Evolutionary conservation across 2,888 invertebrate species (phyloP), one percentile per base, ranked within the genome.

Genomic region (Apamea sordens): DNA sequence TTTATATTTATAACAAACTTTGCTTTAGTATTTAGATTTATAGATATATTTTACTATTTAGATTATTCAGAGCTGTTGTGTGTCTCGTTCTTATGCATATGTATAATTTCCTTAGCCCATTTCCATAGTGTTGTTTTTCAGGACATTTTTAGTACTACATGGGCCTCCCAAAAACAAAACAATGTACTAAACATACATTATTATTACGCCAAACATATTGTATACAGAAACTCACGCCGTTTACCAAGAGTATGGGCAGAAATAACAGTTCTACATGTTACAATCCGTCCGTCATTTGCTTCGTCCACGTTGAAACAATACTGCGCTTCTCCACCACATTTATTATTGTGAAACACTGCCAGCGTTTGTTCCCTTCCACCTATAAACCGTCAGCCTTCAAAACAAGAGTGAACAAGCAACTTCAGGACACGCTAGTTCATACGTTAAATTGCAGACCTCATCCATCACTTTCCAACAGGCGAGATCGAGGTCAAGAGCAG

Each of bases 1-100:
- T 83, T 77, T 86, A 80, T 86, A 87, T 86, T 86, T 84, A 84
- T 77, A 84, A 83, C 87, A 28, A 76, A 80, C 59, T 59, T 75
- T 47, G 64, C 68, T 41, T 79, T 69, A 28, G 50, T 77, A n/a
- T n/a, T n/a, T n/a, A n/a, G n/a, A n/a, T n/a, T n/a, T n/a, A n/a
- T n/a, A n/a, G n/a, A n/a, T n/a, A 56, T 64, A 73, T 64, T 86
- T 76, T 74, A 72, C 53, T 82, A 72, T 74, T 53, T 21, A 59
- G 1, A 65, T 65, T 69, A 70, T 81, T 69, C 53, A 41, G 56
- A 63, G 28, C 21, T 44, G 24, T 32, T 36, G 21, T 81, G 41
- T 76, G 28, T 21, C 6, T 50, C 41, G 32, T 44, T 47, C 24
- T 50, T 50, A 56, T 24, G 8, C 53, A 24, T 24, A 18, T 21